Evolutionary conservation across 92 coral and sea anemone genomes (phyloP).

Genomic region (Actinernus sp.): DNA sequence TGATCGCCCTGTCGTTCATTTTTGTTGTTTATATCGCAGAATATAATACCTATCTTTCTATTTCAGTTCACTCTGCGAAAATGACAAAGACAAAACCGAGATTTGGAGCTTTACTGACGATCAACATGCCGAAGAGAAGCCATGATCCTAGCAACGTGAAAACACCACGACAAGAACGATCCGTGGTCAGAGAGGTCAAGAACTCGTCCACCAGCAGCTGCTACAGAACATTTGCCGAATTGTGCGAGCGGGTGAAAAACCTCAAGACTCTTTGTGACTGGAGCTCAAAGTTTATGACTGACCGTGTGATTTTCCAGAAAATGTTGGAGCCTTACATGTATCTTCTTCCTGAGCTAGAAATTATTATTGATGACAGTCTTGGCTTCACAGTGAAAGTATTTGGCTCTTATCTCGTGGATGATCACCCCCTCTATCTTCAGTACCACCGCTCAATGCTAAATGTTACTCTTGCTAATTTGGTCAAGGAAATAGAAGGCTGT

Average conservation of each 20-base stretch:
- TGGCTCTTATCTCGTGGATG: slow-evolving; percentile 49
- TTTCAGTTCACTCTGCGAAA: slow-evolving; percentile 32
- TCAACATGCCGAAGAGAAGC: slow-evolving; percentile 45
- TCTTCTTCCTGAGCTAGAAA: slow-evolving; percentile 52
- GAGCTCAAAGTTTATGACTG: slow-evolving; percentile 22
- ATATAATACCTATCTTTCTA: not conserved
- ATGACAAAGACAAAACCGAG: slow-evolving; percentile 20
- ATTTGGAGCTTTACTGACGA: slow-evolving; percentile 38
- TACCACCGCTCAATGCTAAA: slow-evolving; percentile 29
- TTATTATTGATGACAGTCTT: slow-evolving; percentile 62
- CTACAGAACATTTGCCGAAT: slow-evolving; percentile 54
- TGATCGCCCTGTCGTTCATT: too few species aligned
- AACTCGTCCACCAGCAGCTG: slow-evolving; percentile 19
- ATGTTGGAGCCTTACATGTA: slow-evolving; percentile 34
- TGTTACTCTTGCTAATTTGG: slow-evolving; percentile 44
- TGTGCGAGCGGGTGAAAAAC: slow-evolving; percentile 32
- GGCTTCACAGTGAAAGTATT: slow-evolving; percentile 63
- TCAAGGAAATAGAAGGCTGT: slow-evolving; percentile 36
- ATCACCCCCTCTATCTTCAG: slow-evolving; percentile 43
- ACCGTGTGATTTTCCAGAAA: slow-evolving; percentile 43
- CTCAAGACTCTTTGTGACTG: slow-evolving; percentile 58
- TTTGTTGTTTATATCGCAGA: not conserved
- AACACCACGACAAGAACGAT: slow-evolving; percentile 48
- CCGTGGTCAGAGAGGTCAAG: slow-evolving; percentile 43
- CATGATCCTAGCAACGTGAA: slow-evolving; percentile 34